Base-by-base conservation (phyloP, 2,797 vertebrate genomes). In the Brotogeris chrysoptera region DNA sequence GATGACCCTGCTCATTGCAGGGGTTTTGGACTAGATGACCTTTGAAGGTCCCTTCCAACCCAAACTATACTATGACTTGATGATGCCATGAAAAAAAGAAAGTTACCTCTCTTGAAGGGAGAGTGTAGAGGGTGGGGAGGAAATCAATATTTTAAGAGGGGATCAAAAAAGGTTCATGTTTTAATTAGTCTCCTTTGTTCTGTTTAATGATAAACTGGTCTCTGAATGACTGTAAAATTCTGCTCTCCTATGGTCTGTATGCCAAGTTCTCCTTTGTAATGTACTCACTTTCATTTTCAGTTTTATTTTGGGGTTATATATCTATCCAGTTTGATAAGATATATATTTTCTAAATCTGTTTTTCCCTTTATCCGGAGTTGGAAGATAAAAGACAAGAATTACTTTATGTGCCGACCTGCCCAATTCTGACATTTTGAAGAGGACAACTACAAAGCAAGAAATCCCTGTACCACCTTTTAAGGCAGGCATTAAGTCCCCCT, bases 91-190 rank as follows among this genome's bases (percentile, higher is more conserved):
- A 59, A 30, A 30, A 41, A 57, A 69, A 47, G 27, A 32, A 60
- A 32, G 13, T 65, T 2, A 60, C 41, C 17, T 57, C 44, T 55
- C 6, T 43, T 64, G 25, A 11, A 6, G 5, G 13, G 21, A 57
- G 13, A 55, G n/a, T 1, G 7, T 14, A 5, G 1, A 57, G 14
- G n/a, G n/a, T 24, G 12, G 11, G 19, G 6, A 44, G 3, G 9
- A 44, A 88, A 86, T 55, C 9, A 91, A 14, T 85, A 34, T 60
- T 85, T 91, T 61, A 90, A 87, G 20, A 60, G 24, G 86, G 9
- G 44, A 90, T 93, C 34, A 88, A 74, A 96, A 92, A 78, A 12
- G 9, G 60, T 71, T 77, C 39, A 21, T 70, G 20, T 72, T 81
- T 93, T 89, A 80, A 73, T 84, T 81, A 90, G 20, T 14, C 32